Percentiles rank a stretch among this genome's conserved stretches.
Evolutionary conservation across 1,140 invertebrate genomes (phyloP).

Genomic region (Aphaenogaster floridana): DNA sequence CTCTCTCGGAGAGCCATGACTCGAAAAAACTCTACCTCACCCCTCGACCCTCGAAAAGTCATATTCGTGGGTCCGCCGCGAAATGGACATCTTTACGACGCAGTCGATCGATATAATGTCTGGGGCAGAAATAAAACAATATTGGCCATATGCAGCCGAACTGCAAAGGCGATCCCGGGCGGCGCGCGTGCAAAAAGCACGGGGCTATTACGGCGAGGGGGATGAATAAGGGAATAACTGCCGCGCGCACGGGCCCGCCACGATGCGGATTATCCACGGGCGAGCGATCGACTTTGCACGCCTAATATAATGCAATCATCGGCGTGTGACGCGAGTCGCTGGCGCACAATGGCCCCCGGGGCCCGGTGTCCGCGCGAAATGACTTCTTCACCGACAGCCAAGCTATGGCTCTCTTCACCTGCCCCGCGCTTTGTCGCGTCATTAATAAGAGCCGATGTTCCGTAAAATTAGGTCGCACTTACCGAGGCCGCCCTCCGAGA

Average conservation of each 20-base stretch:
- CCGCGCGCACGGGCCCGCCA: conserved; percentile 61
- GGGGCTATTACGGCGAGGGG: conserved; percentile 28
- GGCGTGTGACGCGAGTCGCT: conserved; percentile 75
- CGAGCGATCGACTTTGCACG: conserved; percentile 81
- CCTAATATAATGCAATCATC: conserved; percentile 83
- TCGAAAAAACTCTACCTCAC: conserved; percentile 1
- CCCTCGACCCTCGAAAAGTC: background rate
- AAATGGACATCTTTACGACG: conserved; percentile 49
- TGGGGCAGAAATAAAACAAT: conserved; percentile 56
- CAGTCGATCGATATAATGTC: conserved; percentile 47
- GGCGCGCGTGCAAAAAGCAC: conserved; percentile 36
- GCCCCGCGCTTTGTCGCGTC: conserved; percentile 70
- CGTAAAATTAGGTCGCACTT: conserved; percentile 86
- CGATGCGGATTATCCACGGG: conserved; percentile 81
- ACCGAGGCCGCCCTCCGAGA: conserved; percentile 55
- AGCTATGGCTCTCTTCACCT: conserved; percentile 59
- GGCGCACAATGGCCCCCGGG: conserved; percentile 69
- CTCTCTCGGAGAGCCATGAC: background rate
- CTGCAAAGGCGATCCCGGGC: conserved; percentile 8
- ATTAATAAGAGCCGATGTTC: conserved; percentile 85
- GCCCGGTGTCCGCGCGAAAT: conserved; percentile 67
- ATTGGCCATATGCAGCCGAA: conserved; percentile 61
- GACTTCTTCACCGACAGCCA: conserved; percentile 62
- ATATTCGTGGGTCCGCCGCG: conserved; percentile 12
- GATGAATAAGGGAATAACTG: conserved; percentile 63